Conservation (phyloP, 2,113 vertebrate genomes). For the Rhea pennata region DNA sequence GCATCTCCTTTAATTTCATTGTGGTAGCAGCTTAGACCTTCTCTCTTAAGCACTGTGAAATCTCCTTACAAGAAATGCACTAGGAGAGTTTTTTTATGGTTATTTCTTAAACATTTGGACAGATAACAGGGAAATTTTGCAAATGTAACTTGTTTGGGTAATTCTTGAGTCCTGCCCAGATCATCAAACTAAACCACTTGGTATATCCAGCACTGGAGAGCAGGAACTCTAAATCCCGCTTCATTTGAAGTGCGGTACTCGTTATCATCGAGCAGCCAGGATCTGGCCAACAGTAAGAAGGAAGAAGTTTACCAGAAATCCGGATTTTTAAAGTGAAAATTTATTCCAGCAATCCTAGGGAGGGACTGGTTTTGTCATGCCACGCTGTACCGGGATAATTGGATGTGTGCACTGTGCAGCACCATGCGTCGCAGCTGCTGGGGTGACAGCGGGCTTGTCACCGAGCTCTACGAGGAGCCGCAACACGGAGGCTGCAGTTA, state of each 20-base stretch:
- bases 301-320: neutral
- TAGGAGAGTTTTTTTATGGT: neutral
- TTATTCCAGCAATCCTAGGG: neutral
- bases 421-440: neutral
- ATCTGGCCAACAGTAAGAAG: neutral
- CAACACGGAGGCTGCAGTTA: neutral
- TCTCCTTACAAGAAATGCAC: neutral
- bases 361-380: neutral
- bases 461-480: neutral
- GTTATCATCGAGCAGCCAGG: neutral
- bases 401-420: neutral
- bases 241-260: neutral
- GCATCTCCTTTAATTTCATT: neutral
- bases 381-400: neutral
- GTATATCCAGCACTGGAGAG: neutral
- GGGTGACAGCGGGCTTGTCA: slow-evolving; percentile 6
- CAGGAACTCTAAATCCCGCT: neutral
- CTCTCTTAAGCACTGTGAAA: neutral
- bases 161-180: neutral
- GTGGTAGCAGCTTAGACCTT: neutral
- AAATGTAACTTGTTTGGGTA: neutral
- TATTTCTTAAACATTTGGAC: neutral
- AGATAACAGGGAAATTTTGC: neutral
- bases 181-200: neutral
- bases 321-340: neutral